phyloP scores from a whole-genome alignment of 2,797 vertebrate genomes.

The Anomalospiza imberbis region DNA sequence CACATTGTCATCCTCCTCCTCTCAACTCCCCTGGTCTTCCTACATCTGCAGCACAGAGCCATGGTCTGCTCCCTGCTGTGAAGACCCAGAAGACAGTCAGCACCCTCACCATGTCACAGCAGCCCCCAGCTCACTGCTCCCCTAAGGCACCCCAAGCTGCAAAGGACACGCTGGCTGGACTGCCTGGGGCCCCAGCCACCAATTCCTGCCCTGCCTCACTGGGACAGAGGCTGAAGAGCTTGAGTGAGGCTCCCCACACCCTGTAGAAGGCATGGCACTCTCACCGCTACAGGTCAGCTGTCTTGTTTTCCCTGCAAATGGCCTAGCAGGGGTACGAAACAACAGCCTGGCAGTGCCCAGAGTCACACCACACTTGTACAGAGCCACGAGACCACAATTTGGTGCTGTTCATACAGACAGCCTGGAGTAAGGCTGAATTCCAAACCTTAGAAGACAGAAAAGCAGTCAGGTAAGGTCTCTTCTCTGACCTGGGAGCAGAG shows the following conservation, averaged over 20 bases:
- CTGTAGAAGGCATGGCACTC: not conserved
- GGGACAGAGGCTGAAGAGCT: not conserved
- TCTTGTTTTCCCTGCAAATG: not conserved
- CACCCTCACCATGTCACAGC: not conserved
- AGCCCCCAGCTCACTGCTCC: not conserved
- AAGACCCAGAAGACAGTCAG: not conserved
- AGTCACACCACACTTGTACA: not conserved
- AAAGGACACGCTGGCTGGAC: accelerated
- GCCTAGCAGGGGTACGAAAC: not conserved
- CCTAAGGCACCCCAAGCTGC: not conserved
- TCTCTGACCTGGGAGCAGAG: not conserved
- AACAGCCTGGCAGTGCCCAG: not conserved
- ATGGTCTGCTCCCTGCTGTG: not conserved
- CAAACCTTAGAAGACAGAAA: not conserved
- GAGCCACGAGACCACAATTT: not conserved
- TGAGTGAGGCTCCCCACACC: not conserved
- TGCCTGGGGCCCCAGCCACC: accelerated
- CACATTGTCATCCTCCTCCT: accelerated
- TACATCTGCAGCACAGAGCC: not conserved
- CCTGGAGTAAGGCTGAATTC: not conserved
- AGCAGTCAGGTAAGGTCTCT: not conserved
- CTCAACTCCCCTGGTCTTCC: not conserved
- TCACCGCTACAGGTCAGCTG: not conserved
- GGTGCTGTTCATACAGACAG: not conserved
- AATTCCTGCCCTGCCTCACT: not conserved